phyloP scores from a whole-genome alignment of 1,140 invertebrate genomes.

The Drosophila cardini region DNA sequence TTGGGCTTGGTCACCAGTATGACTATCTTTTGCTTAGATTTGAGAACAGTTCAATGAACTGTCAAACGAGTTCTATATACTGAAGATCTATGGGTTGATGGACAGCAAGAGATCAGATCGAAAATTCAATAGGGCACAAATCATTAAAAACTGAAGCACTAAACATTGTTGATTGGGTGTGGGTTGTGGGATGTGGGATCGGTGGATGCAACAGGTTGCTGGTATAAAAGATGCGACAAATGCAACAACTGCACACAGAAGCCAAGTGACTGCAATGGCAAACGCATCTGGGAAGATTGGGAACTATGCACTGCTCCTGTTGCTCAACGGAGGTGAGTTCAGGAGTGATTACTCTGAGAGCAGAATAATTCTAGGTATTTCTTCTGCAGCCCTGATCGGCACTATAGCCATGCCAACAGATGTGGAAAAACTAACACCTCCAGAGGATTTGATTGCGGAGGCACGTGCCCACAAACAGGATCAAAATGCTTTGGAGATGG shows the following conservation, averaged over 20 bases:
- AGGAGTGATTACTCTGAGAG: too few relatives aligned
- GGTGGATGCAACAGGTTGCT: constrained; percentile 39
- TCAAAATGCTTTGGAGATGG: constrained; percentile 48
- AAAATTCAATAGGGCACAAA: constrained; percentile 48
- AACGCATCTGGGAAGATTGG: constrained; percentile 31
- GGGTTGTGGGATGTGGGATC: constrained; percentile 53
- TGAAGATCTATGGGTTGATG: constrained; percentile 53
- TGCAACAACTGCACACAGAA: constrained; percentile 52
- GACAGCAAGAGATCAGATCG: constrained; percentile 41
- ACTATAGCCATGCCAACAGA: constrained; percentile 36
- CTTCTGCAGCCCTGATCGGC: constrained; percentile 25
- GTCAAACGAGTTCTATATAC: constrained; percentile 65
- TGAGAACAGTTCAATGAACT: constrained; percentile 61
- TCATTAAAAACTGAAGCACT: constrained; percentile 42
- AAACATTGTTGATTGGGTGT: constrained; percentile 60
- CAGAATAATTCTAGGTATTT: background rate
- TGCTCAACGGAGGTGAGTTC: constrained; percentile 55
- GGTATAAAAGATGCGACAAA: constrained; percentile 63
- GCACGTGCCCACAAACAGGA: constrained; percentile 43
- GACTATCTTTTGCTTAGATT: constrained; percentile 11
- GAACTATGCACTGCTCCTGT: constrained; percentile 35
- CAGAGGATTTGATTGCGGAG: constrained; percentile 25
- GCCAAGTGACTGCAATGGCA: constrained; percentile 60
- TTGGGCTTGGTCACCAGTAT: background rate
- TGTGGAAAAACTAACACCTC: constrained; percentile 33